Evolutionary conservation across 2,797 vertebrate species (phyloP).

Genomic region (Malacoctenus gilli): DNA sequence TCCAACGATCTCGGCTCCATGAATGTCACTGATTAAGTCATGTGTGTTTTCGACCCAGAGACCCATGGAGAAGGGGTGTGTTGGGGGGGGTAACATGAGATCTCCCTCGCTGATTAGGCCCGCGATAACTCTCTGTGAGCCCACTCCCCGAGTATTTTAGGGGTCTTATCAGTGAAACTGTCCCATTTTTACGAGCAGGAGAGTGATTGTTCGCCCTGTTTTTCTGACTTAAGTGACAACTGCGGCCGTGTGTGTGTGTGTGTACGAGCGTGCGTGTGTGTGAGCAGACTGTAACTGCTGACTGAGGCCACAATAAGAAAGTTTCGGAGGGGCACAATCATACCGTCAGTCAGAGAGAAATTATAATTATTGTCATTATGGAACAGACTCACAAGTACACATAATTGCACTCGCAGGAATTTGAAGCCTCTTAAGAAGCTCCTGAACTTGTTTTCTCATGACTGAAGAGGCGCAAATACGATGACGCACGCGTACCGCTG

Average conservation of each 20-base stretch:
- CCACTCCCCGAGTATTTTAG: conserved; percentile 14
- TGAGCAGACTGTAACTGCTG: conserved; percentile 10
- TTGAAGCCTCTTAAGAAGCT: conserved; percentile 46
- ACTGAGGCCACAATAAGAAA: conserved; percentile 12
- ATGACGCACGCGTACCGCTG: too few relatives aligned
- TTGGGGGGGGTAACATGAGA: conserved; percentile 60
- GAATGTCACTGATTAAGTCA: conserved; percentile 68
- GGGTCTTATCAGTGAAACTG: conserved; percentile 29
- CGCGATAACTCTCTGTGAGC: conserved; percentile 26
- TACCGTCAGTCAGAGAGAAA: conserved; percentile 40
- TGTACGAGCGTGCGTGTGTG: conserved; percentile 36
- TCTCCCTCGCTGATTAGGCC: conserved; percentile 37
- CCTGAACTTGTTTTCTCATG: conserved; percentile 11
- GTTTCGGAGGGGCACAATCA: conserved; percentile 36
- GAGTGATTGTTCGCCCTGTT: conserved; percentile 9
- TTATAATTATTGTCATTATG: conserved; percentile 39
- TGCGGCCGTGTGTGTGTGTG: conserved; percentile 11
- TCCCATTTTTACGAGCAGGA: conserved; percentile 16
- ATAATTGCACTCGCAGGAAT: conserved; percentile 38
- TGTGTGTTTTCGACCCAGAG: conserved; percentile 51
- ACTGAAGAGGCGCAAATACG: too few relatives aligned
- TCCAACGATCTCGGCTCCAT: conserved; percentile 51
- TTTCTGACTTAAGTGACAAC: conserved; percentile 30
- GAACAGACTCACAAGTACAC: conserved; percentile 10
- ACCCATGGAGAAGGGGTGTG: conserved; percentile 33